phyloP scores from a whole-genome alignment of 2,113 vertebrate genomes.

The Rhinopomastus cyanomelas region DNA sequence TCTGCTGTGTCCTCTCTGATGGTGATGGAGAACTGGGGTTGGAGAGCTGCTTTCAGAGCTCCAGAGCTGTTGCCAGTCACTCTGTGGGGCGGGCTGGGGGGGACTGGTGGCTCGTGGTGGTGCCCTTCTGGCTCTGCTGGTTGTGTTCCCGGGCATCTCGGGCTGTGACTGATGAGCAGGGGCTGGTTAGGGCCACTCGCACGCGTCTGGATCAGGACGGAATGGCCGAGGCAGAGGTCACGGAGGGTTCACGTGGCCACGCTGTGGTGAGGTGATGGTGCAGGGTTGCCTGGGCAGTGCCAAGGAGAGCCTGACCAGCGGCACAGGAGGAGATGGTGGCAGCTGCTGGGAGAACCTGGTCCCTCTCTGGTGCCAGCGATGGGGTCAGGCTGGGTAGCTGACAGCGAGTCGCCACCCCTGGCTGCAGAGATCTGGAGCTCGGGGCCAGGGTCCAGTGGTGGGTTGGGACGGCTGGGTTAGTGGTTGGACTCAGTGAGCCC shows the following conservation, averaged over 20 bases:
- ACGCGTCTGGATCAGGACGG: neutral
- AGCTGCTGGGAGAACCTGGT: rapidly evolving
- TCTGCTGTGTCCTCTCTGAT: neutral
- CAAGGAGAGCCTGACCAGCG: neutral
- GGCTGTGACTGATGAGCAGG: neutral
- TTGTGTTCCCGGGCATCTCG: neutral
- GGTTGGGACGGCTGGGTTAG: no score
- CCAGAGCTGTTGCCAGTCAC: neutral
- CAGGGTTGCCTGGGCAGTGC: neutral
- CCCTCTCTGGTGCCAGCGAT: neutral
- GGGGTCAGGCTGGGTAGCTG: neutral
- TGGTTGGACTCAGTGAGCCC: no score
- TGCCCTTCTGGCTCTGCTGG: neutral
- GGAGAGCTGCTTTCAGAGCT: neutral
- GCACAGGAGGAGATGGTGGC: neutral
- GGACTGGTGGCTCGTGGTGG: neutral
- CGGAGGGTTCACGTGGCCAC: neutral
- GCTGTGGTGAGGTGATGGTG: neutral
- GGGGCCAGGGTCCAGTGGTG: no score
- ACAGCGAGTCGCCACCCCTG: no score
- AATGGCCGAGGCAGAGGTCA: neutral
- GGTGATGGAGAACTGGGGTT: neutral
- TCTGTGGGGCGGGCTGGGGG: neutral
- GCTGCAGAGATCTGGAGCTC: no score
- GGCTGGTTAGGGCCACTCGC: neutral